Evolutionary conservation across 2,888 invertebrate genomes (phyloP).

Genomic region (Melinopterus prodromus): DNA sequence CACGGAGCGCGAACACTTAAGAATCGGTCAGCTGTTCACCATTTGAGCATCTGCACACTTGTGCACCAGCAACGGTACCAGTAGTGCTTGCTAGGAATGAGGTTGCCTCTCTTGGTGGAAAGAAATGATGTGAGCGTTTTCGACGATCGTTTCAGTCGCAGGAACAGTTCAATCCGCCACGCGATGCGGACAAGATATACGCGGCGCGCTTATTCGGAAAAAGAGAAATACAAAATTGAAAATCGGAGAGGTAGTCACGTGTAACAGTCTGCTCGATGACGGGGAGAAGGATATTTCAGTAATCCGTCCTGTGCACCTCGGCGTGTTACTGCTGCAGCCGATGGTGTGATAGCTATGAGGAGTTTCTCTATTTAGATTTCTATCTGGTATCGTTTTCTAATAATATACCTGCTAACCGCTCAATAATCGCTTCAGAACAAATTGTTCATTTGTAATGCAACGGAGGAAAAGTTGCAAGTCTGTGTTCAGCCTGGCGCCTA

Average conservation of each 20-base stretch:
- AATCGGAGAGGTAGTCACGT: too few relatives aligned
- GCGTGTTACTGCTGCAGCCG: background rate
- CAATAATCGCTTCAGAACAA: background rate
- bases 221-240: background rate
- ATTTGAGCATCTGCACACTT: conserved; percentile 47
- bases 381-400: background rate
- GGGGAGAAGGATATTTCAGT: background rate
- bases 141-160: conserved; percentile 39
- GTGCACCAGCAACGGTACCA: conserved; percentile 52
- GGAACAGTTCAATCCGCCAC: conserved; percentile 46
- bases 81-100: conserved; percentile 53
- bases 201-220: conserved; percentile 15
- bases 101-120: conserved; percentile 49
- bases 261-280: background rate
- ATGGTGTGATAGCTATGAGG: background rate
- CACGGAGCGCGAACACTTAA: conserved; percentile 29
- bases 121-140: conserved; percentile 51
- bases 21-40: conserved; percentile 45
- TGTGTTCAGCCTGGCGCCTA: background rate
- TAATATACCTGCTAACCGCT: background rate
- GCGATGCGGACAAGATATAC: conserved; percentile 31
- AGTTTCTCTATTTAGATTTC: conserved; percentile 4
- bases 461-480: background rate
- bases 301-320: background rate
- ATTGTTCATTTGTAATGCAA: background rate